These are phyloP conservation scores for Mechanitis mazaeus DNA, from an alignment of 2,888 invertebrate genomes.

Conservation along the genomic window DNA sequence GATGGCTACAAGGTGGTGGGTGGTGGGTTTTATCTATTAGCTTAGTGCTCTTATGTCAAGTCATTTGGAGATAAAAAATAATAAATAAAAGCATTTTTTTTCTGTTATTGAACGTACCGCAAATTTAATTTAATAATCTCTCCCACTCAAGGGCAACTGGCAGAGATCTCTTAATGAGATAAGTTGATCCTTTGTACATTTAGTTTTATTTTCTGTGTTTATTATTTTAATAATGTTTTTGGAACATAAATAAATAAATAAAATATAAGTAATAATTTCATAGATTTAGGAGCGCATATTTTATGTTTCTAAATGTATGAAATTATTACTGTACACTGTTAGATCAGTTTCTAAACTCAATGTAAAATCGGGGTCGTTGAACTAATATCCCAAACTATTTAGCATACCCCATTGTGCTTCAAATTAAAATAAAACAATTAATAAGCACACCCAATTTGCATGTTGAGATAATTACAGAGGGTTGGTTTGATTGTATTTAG, in stretches of 20 bases:
- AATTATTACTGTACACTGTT: not conserved
- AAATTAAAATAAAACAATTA: slow-evolving; percentile 51
- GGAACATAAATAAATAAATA: no score
- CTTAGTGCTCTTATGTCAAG: no score
- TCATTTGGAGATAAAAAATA: no score
- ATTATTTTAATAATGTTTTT: no score
- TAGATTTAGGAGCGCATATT: no score
- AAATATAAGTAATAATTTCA: not conserved
- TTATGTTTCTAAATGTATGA: slow-evolving; percentile 5
- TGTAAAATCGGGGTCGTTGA: slow-evolving; percentile 9
- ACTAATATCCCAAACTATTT: slow-evolving; percentile 26
- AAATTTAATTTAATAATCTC: no score
- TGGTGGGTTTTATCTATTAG: not conserved
- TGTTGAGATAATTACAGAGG: slow-evolving; percentile 46
- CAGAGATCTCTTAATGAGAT: no score
- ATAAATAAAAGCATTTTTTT: no score
- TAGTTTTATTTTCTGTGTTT: no score
- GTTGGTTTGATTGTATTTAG: slow-evolving; percentile 19
- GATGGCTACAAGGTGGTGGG: not conserved
- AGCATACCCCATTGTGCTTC: slow-evolving; percentile 33
- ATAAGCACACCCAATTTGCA: slow-evolving; percentile 45
- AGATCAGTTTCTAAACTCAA: not conserved
- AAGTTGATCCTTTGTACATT: no score
- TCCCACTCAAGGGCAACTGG: no score
- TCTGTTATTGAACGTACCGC: no score